A percentile compares a stretch with the other conserved stretches of the same genome.
These are phyloP conservation scores for Chloroceryle aenea DNA, from an alignment of 2,113 vertebrate species.

Conservation along the genomic window DNA sequence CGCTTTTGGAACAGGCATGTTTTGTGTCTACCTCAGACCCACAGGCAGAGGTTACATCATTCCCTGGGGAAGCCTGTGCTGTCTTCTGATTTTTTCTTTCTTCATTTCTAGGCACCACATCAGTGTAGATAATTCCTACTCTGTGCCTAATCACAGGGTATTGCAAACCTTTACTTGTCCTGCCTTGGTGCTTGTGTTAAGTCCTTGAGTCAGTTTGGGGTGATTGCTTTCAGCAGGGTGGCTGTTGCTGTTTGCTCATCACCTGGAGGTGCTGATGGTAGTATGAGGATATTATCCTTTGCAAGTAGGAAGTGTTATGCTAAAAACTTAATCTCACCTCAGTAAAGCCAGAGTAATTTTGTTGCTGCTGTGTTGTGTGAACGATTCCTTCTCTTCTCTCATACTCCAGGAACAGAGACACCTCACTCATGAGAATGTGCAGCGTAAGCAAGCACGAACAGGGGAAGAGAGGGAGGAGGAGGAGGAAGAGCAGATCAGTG, in stretches of 20 bases:
- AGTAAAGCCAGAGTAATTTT: background rate
- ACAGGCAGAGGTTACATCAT: background rate
- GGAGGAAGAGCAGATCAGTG: conserved; percentile 96
- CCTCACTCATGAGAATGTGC: conserved; percentile 96
- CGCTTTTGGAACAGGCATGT: background rate
- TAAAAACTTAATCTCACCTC: background rate
- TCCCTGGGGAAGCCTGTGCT: background rate
- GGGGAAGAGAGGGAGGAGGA: conserved; percentile 97
- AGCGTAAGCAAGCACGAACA: conserved; percentile 96
- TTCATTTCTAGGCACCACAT: background rate
- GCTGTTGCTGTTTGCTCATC: background rate
- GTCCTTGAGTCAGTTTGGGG: background rate
- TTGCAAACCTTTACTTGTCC: background rate
- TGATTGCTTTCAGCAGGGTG: background rate
- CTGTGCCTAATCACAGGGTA: background rate
- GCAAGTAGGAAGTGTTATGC: background rate
- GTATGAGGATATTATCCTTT: background rate
- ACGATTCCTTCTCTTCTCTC: background rate
- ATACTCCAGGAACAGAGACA: conserved; percentile 89
- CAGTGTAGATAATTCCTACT: background rate
- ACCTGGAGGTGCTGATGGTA: background rate
- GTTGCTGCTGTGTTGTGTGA: background rate
- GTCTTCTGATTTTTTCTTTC: background rate
- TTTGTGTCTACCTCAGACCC: background rate
- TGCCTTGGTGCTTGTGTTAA: background rate